Evolutionary conservation across 2,113 vertebrate genomes (phyloP), one percentile per base, ranked within the genome.

Genomic region (Clupea harengus): DNA sequence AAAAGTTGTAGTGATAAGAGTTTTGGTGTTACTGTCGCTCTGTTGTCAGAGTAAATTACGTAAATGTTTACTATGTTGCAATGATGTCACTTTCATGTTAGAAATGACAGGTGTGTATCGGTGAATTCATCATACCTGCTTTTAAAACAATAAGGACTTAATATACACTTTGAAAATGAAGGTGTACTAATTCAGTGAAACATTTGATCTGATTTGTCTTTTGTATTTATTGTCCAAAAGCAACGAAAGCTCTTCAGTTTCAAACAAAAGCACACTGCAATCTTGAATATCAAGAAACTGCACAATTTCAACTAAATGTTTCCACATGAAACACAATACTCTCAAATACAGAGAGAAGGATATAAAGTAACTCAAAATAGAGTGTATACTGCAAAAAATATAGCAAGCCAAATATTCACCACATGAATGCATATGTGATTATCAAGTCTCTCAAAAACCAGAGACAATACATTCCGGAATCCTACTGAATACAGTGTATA

Each of bases 351-450:
- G 18, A 17, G n/a, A 64, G 60, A 64, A 25, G 8, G 1, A n/a
- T 6, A 20, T 6, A 20, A 47, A 39, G 39, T 57, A 10, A 57
- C 57, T 60, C 57, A 60, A 60, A 47, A 60, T 39, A 22, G 18
- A 22, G 57, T 22, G 57, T 6, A 60, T 60, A 60, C 20, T 60
- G 57, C 57, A n/a, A 20, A 60, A 0, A 47, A 47, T 0, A n/a
- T 20, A 85, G 89, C 88, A 83, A 83, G 15, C 28, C 15, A 54
- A 57, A 22, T 60, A 47, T 1, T 54, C 3, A 20, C 49, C 22
- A 82, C 45, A 25, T 82, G 46, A 82, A 8, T n/a, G 25, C 20
- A 60, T 22, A 50, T 49, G 46, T 50, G 50, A 22, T 22, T 2
- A 20, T 60, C 46, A 60, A 20, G 57, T n/a, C 2, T 60, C 57